phyloP scores from a whole-genome alignment of 2,113 vertebrate genomes.

The Accipiter virgatus region DNA sequence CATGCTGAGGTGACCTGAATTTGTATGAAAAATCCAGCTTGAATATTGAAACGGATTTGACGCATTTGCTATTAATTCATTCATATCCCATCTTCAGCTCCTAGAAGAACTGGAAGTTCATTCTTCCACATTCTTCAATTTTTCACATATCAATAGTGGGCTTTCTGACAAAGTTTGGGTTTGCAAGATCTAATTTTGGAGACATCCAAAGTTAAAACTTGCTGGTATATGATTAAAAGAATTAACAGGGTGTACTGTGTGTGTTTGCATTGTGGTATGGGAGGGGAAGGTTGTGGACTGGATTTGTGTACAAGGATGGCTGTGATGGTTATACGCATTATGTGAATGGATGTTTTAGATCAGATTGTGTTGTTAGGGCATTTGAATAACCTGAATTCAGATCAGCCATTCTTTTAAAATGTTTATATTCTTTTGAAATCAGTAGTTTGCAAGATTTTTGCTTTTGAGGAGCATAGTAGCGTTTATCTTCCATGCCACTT shows the following conservation, averaged over 20 bases:
- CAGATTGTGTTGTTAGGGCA: too few relatives aligned
- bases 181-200: not conserved
- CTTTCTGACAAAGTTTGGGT: not conserved
- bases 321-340: not conserved
- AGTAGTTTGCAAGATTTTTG: not conserved
- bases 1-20: not conserved
- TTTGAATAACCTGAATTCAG: not conserved
- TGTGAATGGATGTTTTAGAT: not conserved
- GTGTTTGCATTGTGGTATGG: not conserved
- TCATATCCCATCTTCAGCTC: not conserved
- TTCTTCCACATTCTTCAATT: not conserved
- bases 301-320: not conserved
- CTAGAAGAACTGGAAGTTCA: not conserved
- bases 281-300: not conserved
- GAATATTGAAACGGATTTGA: not conserved
- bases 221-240: not conserved
- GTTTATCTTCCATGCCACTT: not conserved
- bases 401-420: not conserved
- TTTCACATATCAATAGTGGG: not conserved
- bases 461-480: accelerated
- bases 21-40: not conserved
- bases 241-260: not conserved
- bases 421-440: not conserved
- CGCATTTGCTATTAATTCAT: not conserved
- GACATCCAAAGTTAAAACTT: not conserved